Evolutionary conservation across 2,113 vertebrate genomes (phyloP).

Genomic region (Amphilophus citrinellus): DNA sequence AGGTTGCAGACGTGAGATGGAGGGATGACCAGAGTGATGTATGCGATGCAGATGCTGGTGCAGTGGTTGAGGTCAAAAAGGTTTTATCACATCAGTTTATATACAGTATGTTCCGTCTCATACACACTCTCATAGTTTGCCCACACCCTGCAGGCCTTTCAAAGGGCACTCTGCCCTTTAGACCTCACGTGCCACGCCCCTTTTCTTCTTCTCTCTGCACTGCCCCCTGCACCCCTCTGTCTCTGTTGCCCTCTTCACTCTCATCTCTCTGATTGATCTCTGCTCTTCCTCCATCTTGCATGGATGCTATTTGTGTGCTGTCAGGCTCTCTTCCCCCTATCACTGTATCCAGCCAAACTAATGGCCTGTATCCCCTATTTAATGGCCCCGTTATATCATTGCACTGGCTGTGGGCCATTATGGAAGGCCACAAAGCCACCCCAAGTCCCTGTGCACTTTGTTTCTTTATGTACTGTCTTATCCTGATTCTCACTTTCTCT

Average conservation of each 20-base stretch:
- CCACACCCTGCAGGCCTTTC: slow-evolving; percentile 8
- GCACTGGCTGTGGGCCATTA: slow-evolving; percentile 58
- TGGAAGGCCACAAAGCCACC: slow-evolving; percentile 64
- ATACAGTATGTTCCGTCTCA: not conserved
- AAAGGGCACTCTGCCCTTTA: slow-evolving; percentile 50
- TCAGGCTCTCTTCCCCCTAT: slow-evolving; percentile 59
- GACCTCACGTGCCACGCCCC: not conserved
- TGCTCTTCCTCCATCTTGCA: slow-evolving; percentile 53
- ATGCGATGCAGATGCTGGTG: slow-evolving; percentile 17
- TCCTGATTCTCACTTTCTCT: slow-evolving; percentile 6
- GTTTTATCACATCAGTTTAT: slow-evolving; percentile 32
- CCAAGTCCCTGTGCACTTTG: slow-evolving; percentile 33
- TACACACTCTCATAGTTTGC: slow-evolving; percentile 3
- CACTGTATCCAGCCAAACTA: slow-evolving; percentile 70
- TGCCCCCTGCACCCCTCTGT: not conserved
- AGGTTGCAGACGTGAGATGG: slow-evolving; percentile 41
- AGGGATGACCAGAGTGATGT: slow-evolving; percentile 33
- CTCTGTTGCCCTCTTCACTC: slow-evolving; percentile 49
- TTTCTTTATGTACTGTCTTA: slow-evolving; percentile 52
- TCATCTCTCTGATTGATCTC: slow-evolving; percentile 70
- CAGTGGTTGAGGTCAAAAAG: slow-evolving; percentile 46
- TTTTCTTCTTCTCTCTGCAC: slow-evolving; percentile 16
- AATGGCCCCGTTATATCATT: slow-evolving; percentile 74
- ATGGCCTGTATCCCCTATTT: slow-evolving; percentile 73
- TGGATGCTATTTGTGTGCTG: slow-evolving; percentile 73